Evolutionary conservation across 2,888 invertebrate genomes (phyloP).

Genomic region (Tenthredo notha): DNA sequence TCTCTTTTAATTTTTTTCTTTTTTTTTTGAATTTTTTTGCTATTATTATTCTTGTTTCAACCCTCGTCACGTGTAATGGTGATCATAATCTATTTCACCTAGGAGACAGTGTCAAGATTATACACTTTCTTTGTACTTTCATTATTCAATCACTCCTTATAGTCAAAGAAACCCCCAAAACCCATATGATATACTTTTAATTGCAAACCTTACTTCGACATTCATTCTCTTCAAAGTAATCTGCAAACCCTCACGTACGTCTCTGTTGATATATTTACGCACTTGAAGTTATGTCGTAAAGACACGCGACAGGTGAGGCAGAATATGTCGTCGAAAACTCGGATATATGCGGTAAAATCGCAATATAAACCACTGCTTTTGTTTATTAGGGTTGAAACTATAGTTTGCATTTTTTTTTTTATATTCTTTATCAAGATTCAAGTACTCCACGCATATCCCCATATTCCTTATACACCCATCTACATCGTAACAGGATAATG

Average conservation of each 20-base stretch:
- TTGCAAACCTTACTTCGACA: background rate
- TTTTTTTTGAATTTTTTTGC: constrained; percentile 55
- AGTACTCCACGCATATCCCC: background rate
- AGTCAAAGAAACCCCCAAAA: background rate
- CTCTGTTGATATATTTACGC: background rate
- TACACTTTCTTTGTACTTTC: background rate
- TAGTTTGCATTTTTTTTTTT: background rate
- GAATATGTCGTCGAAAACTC: constrained; percentile 26
- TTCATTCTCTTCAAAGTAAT: constrained; percentile 20
- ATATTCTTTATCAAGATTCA: background rate
- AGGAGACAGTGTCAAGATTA: background rate
- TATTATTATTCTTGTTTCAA: background rate
- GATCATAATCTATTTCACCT: too few relatives aligned
- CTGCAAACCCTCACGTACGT: background rate
- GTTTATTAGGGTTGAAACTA: background rate
- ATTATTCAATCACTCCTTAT: background rate
- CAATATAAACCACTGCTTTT: background rate
- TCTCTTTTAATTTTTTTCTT: constrained; percentile 51
- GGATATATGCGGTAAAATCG: constrained; percentile 11
- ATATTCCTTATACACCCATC: background rate
- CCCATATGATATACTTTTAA: background rate
- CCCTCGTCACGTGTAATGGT: constrained; percentile 8
- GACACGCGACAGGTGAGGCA: constrained; percentile 43
- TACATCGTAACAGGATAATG: background rate
- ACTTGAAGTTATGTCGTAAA: constrained; percentile 23